Evolutionary conservation across 2,113 vertebrate species (phyloP).

Genomic region (Pseudorasbora parva): DNA sequence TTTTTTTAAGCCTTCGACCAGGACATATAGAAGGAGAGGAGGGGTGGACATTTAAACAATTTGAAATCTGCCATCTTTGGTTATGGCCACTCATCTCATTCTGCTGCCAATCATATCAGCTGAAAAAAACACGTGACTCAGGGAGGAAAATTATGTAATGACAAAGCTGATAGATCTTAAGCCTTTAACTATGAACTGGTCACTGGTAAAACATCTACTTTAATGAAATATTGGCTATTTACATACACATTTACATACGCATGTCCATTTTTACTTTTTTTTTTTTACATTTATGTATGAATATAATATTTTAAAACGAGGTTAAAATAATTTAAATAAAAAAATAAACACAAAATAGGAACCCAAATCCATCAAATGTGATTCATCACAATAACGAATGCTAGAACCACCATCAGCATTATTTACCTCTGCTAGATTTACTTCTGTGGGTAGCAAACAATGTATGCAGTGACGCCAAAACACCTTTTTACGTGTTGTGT

Average conservation of each 20-base stretch:
- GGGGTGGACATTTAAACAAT: background rate
- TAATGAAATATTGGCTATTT: background rate
- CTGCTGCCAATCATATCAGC: background rate
- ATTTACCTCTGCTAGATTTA: background rate
- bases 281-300: background rate
- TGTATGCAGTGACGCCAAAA: background rate
- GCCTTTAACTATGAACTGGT: background rate
- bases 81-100: background rate
- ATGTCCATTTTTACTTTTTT: too few relatives aligned
- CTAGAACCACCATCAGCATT: background rate
- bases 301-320: background rate
- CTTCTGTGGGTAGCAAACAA: background rate
- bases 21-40: background rate
- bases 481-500: background rate
- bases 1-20: background rate
- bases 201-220: background rate
- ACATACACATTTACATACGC: too few relatives aligned
- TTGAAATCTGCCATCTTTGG: background rate
- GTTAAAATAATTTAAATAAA: background rate
- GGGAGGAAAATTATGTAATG: background rate
- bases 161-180: background rate
- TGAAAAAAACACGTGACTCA: background rate
- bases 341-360: background rate
- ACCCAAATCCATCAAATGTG: background rate
- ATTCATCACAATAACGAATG: background rate